Percentiles rank a stretch among this genome's conserved stretches.
Evolutionary conservation across 2,888 invertebrate genomes (phyloP).

Genomic region (Phrixothrix hirtus): DNA sequence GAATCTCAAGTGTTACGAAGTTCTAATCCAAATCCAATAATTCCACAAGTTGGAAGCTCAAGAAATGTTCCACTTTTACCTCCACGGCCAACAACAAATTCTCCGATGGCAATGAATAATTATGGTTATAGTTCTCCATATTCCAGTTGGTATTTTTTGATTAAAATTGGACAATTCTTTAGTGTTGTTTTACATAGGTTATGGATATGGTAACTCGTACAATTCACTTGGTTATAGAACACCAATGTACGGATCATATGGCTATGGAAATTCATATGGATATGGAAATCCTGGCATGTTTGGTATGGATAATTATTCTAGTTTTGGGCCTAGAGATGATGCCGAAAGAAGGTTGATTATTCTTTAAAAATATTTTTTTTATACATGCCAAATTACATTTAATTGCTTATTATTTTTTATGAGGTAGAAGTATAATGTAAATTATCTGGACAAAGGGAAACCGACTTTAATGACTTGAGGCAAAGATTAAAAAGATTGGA

Average conservation of each 20-base stretch:
- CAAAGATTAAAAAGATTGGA: too few species aligned
- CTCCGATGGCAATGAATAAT: constrained; percentile 28
- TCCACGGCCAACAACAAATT: constrained; percentile 47
- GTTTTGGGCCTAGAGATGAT: constrained; percentile 56
- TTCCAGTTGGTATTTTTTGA: constrained; percentile 30
- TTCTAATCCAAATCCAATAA: constrained; percentile 33
- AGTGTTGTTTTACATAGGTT: constrained; percentile 17
- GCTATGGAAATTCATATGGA: constrained; percentile 44
- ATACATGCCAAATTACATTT: too few species aligned
- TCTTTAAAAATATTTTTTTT: background rate
- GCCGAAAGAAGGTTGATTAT: constrained; percentile 64
- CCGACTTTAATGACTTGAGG: too few species aligned
- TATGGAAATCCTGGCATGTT: constrained; percentile 51
- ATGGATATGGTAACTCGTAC: constrained; percentile 25
- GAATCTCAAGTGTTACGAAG: constrained; percentile 30
- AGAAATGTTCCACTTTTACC: constrained; percentile 50
- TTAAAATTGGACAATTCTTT: constrained; percentile 1
- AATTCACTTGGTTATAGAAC: constrained; percentile 27
- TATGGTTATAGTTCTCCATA: constrained; percentile 37
- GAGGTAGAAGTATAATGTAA: too few species aligned
- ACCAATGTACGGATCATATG: constrained; percentile 36
- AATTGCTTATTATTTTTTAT: too few species aligned
- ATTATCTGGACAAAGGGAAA: too few species aligned
- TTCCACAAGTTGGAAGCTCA: constrained; percentile 30
- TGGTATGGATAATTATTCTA: constrained; percentile 48